A percentile compares a stretch with the other conserved stretches of the same genome.
These are phyloP conservation scores for Cheilosia vernalis DNA, from an alignment of 2,888 invertebrate genomes.

Conservation along the genomic window DNA sequence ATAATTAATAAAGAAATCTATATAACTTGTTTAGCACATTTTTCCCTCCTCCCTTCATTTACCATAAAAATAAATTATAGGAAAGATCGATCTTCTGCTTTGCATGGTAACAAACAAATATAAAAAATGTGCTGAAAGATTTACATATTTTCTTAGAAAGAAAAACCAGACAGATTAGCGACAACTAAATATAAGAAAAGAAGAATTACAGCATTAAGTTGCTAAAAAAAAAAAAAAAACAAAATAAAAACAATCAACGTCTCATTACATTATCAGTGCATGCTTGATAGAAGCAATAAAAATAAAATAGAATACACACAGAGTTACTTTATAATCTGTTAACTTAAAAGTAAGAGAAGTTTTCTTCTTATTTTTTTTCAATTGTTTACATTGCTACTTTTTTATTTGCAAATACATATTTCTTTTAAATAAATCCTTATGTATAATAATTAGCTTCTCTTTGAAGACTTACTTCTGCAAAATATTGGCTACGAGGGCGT, in stretches of 20 bases:
- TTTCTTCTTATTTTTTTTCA: conserved; percentile 16
- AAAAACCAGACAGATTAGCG: conserved; percentile 1
- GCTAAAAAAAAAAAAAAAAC: conserved; percentile 27
- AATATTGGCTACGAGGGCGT: conserved; percentile 24
- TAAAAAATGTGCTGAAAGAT: conserved; percentile 50
- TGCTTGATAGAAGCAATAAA: conserved; percentile 74
- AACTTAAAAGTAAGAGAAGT: conserved; percentile 36
- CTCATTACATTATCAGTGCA: conserved; percentile 74
- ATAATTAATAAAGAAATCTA: conserved; percentile 57
- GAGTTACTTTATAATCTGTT: conserved; percentile 22
- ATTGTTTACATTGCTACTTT: conserved; percentile 28
- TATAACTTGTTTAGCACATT: conserved; percentile 69
- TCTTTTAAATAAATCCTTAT: conserved; percentile 42
- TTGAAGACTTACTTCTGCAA: conserved; percentile 55
- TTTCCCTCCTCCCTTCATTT: conserved; percentile 40
- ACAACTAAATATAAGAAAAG: conserved; percentile 31
- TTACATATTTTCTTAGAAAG: background rate
- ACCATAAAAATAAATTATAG: conserved; percentile 50
- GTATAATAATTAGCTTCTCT: conserved; percentile 43
- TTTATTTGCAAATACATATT: conserved; percentile 34
- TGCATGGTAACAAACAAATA: background rate
- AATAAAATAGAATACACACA: conserved; percentile 60
- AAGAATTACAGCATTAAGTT: conserved; percentile 35
- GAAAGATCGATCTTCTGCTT: conserved; percentile 17
- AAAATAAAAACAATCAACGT: conserved; percentile 40